A percentile compares a stretch with the other conserved stretches of the same genome.
phyloP scores from a whole-genome alignment of 2,797 vertebrate genomes.

The Peromyscus nudipes region DNA sequence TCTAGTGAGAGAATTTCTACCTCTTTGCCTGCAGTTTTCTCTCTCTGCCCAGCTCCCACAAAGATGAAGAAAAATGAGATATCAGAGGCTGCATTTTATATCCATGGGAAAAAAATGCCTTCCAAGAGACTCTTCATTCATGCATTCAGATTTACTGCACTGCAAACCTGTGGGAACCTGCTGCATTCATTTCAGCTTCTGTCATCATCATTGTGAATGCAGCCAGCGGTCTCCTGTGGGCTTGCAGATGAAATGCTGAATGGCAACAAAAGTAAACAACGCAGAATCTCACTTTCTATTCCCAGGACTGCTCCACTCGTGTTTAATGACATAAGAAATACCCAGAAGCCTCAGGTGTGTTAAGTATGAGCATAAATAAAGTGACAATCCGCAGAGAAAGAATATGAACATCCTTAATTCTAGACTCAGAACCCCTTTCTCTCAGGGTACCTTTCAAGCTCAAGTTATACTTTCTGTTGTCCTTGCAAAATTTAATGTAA shows the following conservation, averaged over 20 bases:
- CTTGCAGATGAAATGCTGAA: conserved; percentile 69
- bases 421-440: conserved; percentile 54
- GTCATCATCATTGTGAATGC: conserved; percentile 61
- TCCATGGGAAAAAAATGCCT: background rate
- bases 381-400: conserved; percentile 49
- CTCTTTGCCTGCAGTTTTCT: background rate
- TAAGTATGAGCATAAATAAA: conserved; percentile 74
- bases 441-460: conserved; percentile 17
- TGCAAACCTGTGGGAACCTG: conserved; percentile 28
- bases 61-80: conserved; percentile 30
- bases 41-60: background rate
- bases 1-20: background rate
- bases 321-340: conserved; percentile 69
- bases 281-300: conserved; percentile 60
- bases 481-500: background rate
- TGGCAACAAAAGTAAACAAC: conserved; percentile 73
- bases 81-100: conserved; percentile 35
- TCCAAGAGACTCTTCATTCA: conserved; percentile 53
- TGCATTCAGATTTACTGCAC: conserved; percentile 52
- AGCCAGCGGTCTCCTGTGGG: conserved; percentile 45
- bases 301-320: background rate
- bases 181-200: conserved; percentile 76
- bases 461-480: conserved; percentile 29
- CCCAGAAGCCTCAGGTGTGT: conserved; percentile 68
- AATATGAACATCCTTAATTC: conserved; percentile 55